Percentiles rank a stretch among this genome's conserved stretches.
These are phyloP conservation scores for Zelleria hepariella DNA, from an alignment of 2,888 invertebrate species.

Conservation along the genomic window DNA sequence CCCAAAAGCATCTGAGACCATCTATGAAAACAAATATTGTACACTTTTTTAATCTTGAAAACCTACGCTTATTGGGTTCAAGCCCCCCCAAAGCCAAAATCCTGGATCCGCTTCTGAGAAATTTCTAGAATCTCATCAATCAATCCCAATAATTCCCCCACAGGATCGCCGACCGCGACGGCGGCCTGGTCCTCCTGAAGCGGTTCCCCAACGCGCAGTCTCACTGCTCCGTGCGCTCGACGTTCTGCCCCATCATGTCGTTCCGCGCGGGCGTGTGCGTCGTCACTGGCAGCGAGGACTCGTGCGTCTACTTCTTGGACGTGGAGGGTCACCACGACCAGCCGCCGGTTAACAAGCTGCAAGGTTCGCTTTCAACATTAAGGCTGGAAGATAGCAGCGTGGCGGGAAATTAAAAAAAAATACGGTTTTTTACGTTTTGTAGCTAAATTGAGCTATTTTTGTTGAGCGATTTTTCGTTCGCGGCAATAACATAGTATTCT, in stretches of 20 bases:
- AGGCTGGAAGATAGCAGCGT: too few species aligned
- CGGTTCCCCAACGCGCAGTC: constrained; percentile 77
- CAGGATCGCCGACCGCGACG: constrained; percentile 78
- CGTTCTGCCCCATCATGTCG: constrained; percentile 90
- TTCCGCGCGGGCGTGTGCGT: constrained; percentile 86
- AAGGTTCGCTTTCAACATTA: constrained; percentile 48
- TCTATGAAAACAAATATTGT: too few species aligned
- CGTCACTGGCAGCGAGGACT: constrained; percentile 85
- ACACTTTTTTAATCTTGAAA: too few species aligned
- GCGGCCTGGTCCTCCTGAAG: constrained; percentile 75
- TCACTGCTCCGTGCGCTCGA: constrained; percentile 75
- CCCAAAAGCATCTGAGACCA: too few species aligned
- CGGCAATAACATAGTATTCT: too few species aligned
- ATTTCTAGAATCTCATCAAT: neutral
- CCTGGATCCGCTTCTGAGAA: too few species aligned
- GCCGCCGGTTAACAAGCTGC: constrained; percentile 72
- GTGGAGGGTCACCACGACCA: constrained; percentile 73
- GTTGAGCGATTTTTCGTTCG: too few species aligned
- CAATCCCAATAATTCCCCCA: neutral
- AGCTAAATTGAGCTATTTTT: too few species aligned
- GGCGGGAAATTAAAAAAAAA: too few species aligned
- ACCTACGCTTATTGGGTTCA: too few species aligned
- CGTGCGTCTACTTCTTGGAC: constrained; percentile 83
- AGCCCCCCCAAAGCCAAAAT: too few species aligned
- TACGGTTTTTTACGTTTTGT: too few species aligned